Percentiles rank a stretch among this genome's conserved stretches.
Conservation (phyloP, 1,140 invertebrate species). For the Sarcophaga peregrina region DNA sequence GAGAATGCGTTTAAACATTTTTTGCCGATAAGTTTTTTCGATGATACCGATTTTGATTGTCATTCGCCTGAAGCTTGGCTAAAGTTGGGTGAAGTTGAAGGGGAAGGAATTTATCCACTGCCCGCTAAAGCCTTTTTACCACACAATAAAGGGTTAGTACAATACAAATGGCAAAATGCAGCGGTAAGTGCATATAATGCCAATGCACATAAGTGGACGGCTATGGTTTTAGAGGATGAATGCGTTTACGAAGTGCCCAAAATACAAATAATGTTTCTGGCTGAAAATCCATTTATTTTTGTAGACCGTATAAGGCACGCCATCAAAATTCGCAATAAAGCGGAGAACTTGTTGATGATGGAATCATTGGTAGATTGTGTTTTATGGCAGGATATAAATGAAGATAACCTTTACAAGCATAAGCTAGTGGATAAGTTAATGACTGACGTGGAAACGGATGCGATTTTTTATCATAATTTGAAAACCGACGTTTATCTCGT, state of each 20-base stretch:
- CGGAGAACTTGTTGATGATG: slow-evolving; percentile 58
- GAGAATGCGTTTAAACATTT: slow-evolving; percentile 60
- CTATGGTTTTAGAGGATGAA: slow-evolving; percentile 53
- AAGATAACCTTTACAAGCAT: slow-evolving; percentile 48
- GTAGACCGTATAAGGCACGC: slow-evolving; percentile 55
- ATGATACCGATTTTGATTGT: slow-evolving; percentile 58
- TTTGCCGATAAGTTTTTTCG: slow-evolving; percentile 61
- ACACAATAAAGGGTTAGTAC: slow-evolving; percentile 50
- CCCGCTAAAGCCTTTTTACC: slow-evolving; percentile 58
- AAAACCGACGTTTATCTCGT: slow-evolving; percentile 54
- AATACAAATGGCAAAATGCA: slow-evolving; percentile 56
- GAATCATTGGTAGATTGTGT: slow-evolving; percentile 62
- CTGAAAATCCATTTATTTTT: slow-evolving; percentile 58
- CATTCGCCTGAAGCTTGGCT: slow-evolving; percentile 59
- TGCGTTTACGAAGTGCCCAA: slow-evolving; percentile 55
- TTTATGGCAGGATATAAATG: slow-evolving; percentile 55
- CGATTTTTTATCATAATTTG: slow-evolving; percentile 23
- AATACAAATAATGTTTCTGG: slow-evolving; percentile 62
- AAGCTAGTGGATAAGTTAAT: slow-evolving; percentile 33
- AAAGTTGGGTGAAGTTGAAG: slow-evolving; percentile 55
- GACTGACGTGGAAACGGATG: background rate
- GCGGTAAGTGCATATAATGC: slow-evolving; percentile 52
- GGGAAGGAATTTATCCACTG: slow-evolving; percentile 51
- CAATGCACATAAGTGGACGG: slow-evolving; percentile 51
- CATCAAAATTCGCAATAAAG: slow-evolving; percentile 54